A percentile compares a stretch with the other conserved stretches of the same genome.
Conservation (phyloP, 2,113 vertebrate genomes). For the Nycticryphes semicollaris region DNA sequence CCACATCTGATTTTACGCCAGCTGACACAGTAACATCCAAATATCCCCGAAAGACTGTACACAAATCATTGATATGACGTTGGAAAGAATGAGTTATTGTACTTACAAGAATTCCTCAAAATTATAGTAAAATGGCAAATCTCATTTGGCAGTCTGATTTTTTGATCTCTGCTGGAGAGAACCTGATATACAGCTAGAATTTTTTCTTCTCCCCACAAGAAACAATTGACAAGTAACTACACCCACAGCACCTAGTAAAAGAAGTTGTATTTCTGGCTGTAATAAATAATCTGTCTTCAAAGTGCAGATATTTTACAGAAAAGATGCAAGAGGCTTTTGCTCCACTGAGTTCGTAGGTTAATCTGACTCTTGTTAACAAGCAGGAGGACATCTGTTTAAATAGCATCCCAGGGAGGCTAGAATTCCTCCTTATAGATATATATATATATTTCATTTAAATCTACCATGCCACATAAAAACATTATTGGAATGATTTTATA, state of each 20-base stretch:
- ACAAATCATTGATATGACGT: background rate
- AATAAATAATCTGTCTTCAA: background rate
- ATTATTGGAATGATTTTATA: slow-evolving; percentile 20
- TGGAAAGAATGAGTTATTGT: background rate
- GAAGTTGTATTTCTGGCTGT: background rate
- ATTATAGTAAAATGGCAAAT: background rate
- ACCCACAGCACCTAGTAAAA: background rate
- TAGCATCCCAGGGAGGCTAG: background rate
- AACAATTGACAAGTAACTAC: background rate
- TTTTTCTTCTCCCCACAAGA: background rate
- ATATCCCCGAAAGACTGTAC: background rate
- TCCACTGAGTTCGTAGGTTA: background rate
- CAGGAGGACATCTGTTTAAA: background rate
- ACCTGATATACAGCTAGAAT: background rate
- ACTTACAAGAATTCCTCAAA: background rate
- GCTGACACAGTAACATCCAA: background rate
- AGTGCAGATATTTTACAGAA: background rate
- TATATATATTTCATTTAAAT: slow-evolving; percentile 14
- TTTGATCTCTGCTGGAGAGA: background rate
- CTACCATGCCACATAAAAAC: background rate
- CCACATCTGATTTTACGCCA: background rate
- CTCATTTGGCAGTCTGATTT: background rate
- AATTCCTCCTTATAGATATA: background rate
- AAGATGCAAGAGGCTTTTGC: background rate
- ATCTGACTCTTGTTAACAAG: background rate